Evolutionary conservation across 2,888 invertebrate species (phyloP).

Genomic region (Griposia aprilina): DNA sequence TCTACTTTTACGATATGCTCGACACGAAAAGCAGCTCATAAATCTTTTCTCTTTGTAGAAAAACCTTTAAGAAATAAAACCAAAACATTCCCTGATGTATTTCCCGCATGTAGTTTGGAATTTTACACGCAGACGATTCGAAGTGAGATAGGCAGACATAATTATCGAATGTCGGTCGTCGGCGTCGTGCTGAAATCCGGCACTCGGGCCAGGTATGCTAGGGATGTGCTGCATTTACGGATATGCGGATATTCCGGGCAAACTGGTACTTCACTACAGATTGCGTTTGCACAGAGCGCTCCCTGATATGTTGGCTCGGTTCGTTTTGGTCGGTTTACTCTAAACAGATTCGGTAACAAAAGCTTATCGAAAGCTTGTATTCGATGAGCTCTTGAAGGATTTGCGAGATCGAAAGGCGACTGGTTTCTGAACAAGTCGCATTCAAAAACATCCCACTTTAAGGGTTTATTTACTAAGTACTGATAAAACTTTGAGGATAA

Average conservation of each 20-base stretch:
- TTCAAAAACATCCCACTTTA: not conserved
- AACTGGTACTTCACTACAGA: constrained; percentile 43
- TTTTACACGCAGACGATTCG: constrained; percentile 40
- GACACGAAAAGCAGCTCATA: constrained; percentile 42
- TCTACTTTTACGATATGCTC: constrained; percentile 39
- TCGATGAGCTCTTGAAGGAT: constrained; percentile 2
- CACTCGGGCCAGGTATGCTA: constrained; percentile 41
- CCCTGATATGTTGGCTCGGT: constrained; percentile 24
- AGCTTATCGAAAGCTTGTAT: constrained; percentile 18
- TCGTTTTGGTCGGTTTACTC: constrained; percentile 37
- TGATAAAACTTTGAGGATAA: not conserved
- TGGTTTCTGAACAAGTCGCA: not conserved
- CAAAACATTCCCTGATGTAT: constrained; percentile 17
- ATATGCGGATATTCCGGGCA: constrained; percentile 33
- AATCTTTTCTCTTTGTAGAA: constrained; percentile 30
- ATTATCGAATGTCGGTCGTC: constrained; percentile 58
- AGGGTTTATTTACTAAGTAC: not conserved
- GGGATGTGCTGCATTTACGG: constrained; percentile 36
- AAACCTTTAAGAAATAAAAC: constrained; percentile 36
- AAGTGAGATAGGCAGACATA: constrained; percentile 53
- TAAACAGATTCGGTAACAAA: constrained; percentile 35
- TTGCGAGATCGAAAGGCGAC: not conserved
- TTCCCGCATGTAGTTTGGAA: constrained; percentile 30
- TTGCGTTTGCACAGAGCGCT: constrained; percentile 36
- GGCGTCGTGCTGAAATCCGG: constrained; percentile 14